Percentiles rank a stretch among this genome's conserved stretches.
Evolutionary conservation across 2,888 invertebrate species (phyloP).

Genomic region (Anthophora plumipes): DNA sequence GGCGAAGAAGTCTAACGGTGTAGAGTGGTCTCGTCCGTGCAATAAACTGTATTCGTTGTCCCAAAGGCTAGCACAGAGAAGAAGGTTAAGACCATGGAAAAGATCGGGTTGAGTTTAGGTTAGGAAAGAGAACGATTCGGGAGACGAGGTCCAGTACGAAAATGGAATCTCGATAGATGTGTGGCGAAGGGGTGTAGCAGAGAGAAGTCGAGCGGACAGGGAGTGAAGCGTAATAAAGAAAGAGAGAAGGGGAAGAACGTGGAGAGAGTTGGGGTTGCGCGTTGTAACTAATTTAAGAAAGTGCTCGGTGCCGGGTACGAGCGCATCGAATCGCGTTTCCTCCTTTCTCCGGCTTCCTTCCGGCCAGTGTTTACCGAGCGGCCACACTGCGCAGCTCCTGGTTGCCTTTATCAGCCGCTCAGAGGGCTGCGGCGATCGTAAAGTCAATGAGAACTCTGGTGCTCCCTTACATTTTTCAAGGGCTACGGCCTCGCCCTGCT

Average conservation of each 20-base stretch:
- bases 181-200: not conserved
- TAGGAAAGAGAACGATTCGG: not conserved
- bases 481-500: not conserved
- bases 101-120: not conserved
- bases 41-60: not conserved
- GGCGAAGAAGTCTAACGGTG: not conserved
- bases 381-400: slow-evolving; percentile 4
- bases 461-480: slow-evolving; percentile 67
- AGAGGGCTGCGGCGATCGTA: slow-evolving; percentile 60
- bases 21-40: not conserved
- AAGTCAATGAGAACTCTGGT: slow-evolving; percentile 65
- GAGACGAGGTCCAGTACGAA: not conserved
- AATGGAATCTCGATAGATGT: slow-evolving; percentile 38
- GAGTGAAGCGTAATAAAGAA: slow-evolving; percentile 43
- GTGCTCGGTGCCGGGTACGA: slow-evolving; percentile 60
- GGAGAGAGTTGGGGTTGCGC: not conserved
- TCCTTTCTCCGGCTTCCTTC: slow-evolving; percentile 41
- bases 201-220: slow-evolving; percentile 23
- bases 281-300: slow-evolving; percentile 74
- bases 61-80: too few relatives aligned
- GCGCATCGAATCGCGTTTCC: slow-evolving; percentile 63
- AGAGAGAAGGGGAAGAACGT: slow-evolving; percentile 17
- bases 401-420: slow-evolving; percentile 44
- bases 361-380: slow-evolving; percentile 52
- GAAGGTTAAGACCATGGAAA: not conserved